A percentile compares a stretch with the other conserved stretches of the same genome.
Conservation (phyloP, 2,113 vertebrate species). For the Petroica traversi region DNA sequence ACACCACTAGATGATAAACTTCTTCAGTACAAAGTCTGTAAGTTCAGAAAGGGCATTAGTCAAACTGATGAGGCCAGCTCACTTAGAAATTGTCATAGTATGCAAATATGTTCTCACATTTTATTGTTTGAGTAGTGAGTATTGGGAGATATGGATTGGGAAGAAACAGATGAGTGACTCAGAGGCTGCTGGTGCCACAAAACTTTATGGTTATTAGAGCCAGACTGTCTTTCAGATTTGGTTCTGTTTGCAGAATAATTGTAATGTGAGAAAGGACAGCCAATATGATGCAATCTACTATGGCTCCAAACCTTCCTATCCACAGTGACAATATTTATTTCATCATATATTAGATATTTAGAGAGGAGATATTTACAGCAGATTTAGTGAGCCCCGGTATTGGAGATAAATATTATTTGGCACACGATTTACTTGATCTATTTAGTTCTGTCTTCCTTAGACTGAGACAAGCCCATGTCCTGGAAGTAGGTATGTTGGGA, state of each 20-base stretch:
- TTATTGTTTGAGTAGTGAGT: not conserved
- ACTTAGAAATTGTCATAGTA: not conserved
- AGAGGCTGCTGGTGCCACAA: not conserved
- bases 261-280: not conserved
- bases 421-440: not conserved
- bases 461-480: not conserved
- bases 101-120: not conserved
- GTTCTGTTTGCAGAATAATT: not conserved
- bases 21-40: not conserved
- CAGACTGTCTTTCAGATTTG: not conserved
- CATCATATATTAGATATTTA: not conserved
- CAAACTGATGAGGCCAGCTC: not conserved
- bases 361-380: not conserved
- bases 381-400: not conserved
- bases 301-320: not conserved
- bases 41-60: not conserved
- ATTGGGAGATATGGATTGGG: not conserved
- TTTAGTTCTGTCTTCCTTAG: not conserved
- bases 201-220: not conserved
- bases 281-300: not conserved
- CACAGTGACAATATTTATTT: not conserved
- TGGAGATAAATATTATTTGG: not conserved
- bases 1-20: not conserved
- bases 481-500: not conserved
- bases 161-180: not conserved